phyloP scores from a whole-genome alignment of 2,797 vertebrate species.

The Phoebastria nigripes region DNA sequence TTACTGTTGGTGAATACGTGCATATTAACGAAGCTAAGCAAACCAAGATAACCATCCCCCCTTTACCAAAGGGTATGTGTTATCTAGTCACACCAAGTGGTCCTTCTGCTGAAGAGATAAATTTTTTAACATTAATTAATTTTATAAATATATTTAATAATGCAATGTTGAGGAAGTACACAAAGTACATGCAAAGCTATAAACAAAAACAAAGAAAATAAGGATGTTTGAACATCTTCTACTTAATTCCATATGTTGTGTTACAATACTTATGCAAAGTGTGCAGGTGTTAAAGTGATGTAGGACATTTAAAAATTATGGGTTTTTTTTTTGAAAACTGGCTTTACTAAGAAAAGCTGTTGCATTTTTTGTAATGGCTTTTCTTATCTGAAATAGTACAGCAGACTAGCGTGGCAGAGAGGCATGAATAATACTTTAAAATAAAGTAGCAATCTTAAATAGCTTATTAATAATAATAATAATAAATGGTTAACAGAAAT shows the following conservation, averaged over 20 bases:
- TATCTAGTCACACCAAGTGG: not conserved
- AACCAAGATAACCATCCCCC: not conserved
- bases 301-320: not conserved
- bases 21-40: not conserved
- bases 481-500: not conserved
- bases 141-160: not conserved
- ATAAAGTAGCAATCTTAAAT: not conserved
- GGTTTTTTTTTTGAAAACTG: not conserved
- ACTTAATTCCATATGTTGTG: not conserved
- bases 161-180: not conserved
- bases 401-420: not conserved
- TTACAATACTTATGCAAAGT: not conserved
- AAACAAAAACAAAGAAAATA: not conserved
- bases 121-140: not conserved
- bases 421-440: not conserved
- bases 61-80: not conserved
- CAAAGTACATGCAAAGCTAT: not conserved
- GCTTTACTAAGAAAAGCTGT: not conserved
- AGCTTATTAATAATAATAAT: not conserved
- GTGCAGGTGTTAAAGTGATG: not conserved
- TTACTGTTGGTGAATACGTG: not conserved
- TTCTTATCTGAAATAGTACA: slow-evolving; percentile 21
- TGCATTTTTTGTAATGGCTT: not conserved
- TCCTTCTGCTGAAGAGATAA: not conserved
- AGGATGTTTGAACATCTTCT: not conserved